phyloP scores from a whole-genome alignment of 2,888 invertebrate species.

The Caenorhabditis sinica region DNA sequence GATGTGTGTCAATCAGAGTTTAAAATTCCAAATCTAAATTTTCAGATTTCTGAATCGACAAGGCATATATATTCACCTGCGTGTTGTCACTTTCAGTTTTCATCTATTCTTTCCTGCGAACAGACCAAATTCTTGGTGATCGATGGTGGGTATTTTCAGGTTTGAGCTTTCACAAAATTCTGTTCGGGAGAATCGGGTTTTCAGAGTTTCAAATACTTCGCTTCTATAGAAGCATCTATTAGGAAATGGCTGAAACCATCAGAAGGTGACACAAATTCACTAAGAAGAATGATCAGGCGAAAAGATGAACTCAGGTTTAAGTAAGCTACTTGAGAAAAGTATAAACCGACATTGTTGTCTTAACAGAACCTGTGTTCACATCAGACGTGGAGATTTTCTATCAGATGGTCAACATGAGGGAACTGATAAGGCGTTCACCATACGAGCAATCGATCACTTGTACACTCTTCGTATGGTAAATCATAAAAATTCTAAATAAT shows the following conservation, averaged over 20 bases:
- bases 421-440: conserved; percentile 37
- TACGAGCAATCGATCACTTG: conserved; percentile 44
- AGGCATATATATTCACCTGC: conserved; percentile 18
- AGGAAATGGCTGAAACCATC: conserved; percentile 45
- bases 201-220: conserved; percentile 65
- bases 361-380: conserved; percentile 57
- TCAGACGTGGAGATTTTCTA: conserved; percentile 56
- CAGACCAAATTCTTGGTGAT: conserved; percentile 37
- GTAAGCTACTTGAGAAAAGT: conserved; percentile 16
- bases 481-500: background rate
- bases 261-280: background rate
- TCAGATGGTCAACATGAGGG: conserved; percentile 42
- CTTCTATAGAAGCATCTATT: conserved; percentile 18
- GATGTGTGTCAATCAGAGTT: background rate
- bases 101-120: conserved; percentile 40
- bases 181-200: background rate
- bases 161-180: background rate
- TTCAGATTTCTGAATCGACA: conserved; percentile 32
- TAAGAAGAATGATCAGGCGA: background rate
- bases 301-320: conserved; percentile 40
- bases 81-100: conserved; percentile 43
- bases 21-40: background rate
- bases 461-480: conserved; percentile 30
- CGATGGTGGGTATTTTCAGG: conserved; percentile 59
- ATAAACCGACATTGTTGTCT: background rate